Percentiles rank a stretch among this genome's conserved stretches.
Evolutionary conservation across 2,113 vertebrate species (phyloP).

Genomic region (Ibidorhyncha struthersii): DNA sequence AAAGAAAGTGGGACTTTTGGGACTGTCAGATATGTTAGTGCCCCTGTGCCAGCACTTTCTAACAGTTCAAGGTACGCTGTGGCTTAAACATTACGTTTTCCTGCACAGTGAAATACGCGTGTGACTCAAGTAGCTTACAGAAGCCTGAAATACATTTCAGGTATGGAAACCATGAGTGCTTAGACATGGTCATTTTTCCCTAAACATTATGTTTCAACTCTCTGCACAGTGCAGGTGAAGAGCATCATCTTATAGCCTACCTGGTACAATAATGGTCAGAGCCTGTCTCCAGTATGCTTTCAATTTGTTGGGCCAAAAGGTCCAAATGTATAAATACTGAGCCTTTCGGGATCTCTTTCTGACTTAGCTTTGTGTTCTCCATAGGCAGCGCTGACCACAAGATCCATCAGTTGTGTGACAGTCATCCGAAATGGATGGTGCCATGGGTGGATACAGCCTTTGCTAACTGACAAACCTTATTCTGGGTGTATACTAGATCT

Average conservation of each 20-base stretch:
- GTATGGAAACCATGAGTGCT: not conserved
- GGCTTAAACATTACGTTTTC: not conserved
- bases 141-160: not conserved
- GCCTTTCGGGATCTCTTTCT: not conserved
- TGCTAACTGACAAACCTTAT: not conserved
- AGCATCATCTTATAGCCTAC: not conserved
- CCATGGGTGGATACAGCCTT: not conserved
- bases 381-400: not conserved
- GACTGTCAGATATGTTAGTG: not conserved
- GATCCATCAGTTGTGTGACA: not conserved
- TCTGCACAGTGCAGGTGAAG: not conserved
- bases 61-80: rapidly evolving
- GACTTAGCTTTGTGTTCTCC: not conserved
- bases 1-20: not conserved
- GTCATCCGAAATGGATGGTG: rapidly evolving
- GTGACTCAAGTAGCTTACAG: not conserved
- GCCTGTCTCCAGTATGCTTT: not conserved
- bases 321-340: not conserved
- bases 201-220: not conserved
- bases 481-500: no score
- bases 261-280: not conserved
- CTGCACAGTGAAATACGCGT: rapidly evolving
- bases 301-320: not conserved
- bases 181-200: not conserved
- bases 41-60: not conserved